Evolutionary conservation across 1,140 invertebrate genomes (phyloP), one percentile per base, ranked within the genome.

Genomic region (Drosophila malerkotliana): DNA sequence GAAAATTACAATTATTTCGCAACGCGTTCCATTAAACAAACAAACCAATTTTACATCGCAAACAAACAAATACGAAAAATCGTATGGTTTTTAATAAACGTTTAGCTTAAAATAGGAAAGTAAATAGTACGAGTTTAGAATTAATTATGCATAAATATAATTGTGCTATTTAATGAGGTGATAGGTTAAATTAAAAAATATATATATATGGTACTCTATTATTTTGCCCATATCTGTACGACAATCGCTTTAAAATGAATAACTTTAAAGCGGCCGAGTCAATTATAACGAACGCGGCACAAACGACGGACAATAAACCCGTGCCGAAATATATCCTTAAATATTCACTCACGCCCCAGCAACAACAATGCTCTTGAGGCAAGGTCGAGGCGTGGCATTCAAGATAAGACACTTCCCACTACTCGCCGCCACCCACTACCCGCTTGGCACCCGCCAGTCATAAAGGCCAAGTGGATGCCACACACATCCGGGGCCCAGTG

Each of bases 401-500:
- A 63, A 84, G 72, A 84, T 69, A 83, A 61, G 52, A 72, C 49
- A 60, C 44, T 58, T 61, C 60, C 57, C 73, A 77, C 62, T 44
- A 15, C 47, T 64, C 57, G 71, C 41, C 41, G 15, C 41, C 15
- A 5, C 2, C 41, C 41, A 18, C 39, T 4, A 7, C 15, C 14
- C 41, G 15, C 41, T 44, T 18, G 41, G n/a, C 41, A 44, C 14
- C 7, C 41, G 41, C n/a, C 41, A 18, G 41, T 67, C 64, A 52
- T 59, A 85, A 85, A 87, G 74, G 74, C 78, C 82, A 82, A 84
- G 77, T 81, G 60, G 49, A 68, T 78, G 82, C 64, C 77, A 74
- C 49, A 77, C 64, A 78, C 55, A 58, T 66, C 47, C 64, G 44
- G 39, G 30, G 54, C 30, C 69, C 52, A 41, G 39, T 21, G 14